These are phyloP conservation scores for Bursaphelenchus okinawaensis DNA, from an alignment of 2,888 invertebrate genomes.

Conservation along the genomic window DNA sequence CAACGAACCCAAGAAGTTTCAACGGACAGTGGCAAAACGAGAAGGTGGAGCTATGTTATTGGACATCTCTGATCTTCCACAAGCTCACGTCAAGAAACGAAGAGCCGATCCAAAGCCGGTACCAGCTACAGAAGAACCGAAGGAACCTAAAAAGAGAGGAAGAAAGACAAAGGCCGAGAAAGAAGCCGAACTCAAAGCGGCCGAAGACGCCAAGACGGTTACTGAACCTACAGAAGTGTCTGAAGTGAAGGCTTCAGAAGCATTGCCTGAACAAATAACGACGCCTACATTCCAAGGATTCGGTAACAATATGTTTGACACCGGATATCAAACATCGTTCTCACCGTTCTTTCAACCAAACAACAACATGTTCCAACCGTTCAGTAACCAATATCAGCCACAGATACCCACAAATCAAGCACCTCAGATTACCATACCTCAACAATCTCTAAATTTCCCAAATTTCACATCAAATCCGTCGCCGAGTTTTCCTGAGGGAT, in stretches of 20 bases:
- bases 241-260: not conserved
- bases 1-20: conserved; percentile 44
- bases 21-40: conserved; percentile 30
- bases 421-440: not conserved
- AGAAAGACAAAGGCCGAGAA: conserved; percentile 5
- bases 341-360: not conserved
- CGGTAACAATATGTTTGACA: not conserved
- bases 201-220: not conserved
- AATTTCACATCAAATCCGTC: not conserved
- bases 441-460: not conserved
- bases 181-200: not conserved
- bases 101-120: conserved; percentile 10
- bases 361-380: no score
- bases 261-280: no score
- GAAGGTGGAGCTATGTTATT: conserved; percentile 34
- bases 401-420: not conserved
- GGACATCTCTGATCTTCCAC: conserved; percentile 38
- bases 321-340: not conserved
- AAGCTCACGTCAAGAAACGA: conserved; percentile 24
- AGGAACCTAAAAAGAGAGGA: conserved; percentile 9
- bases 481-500: not conserved
- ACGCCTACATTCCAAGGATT: not conserved
- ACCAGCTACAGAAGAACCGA: not conserved
- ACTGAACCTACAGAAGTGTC: not conserved
- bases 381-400: not conserved